Conservation (phyloP, 2,113 vertebrate genomes). For the Pipra filicauda region DNA sequence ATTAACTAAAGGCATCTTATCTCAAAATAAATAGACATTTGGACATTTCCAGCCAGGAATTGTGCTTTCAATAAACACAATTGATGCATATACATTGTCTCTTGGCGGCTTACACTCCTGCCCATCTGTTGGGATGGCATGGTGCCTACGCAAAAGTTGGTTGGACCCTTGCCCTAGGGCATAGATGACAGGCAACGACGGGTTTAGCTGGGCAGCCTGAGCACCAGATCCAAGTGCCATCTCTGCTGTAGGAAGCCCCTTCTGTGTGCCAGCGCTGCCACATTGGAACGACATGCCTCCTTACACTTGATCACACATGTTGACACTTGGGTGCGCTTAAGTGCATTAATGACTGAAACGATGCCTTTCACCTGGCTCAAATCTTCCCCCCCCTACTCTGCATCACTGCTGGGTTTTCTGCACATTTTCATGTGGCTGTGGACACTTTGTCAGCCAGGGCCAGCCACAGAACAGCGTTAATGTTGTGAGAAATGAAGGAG, state of each 20-base stretch:
- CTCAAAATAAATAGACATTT: constrained; percentile 65
- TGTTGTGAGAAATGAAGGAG: background rate
- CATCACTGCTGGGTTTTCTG: background rate
- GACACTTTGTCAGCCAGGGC: background rate
- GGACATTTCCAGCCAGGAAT: constrained; percentile 54
- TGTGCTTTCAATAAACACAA: constrained; percentile 69
- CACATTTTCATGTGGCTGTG: background rate
- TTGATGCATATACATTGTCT: constrained; percentile 72
- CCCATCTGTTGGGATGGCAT: constrained; percentile 81
- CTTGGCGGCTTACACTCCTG: constrained; percentile 67
- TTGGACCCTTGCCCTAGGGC: constrained; percentile 74
- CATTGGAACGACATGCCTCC: constrained; percentile 60
- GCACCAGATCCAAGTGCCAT: constrained; percentile 58
- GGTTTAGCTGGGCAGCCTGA: constrained; percentile 71
- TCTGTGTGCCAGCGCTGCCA: constrained; percentile 28
- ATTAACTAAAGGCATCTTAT: constrained; percentile 72
- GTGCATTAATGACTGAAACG: constrained; percentile 58
- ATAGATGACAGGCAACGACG: constrained; percentile 70
- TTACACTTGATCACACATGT: constrained; percentile 54
- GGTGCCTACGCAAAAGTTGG: constrained; percentile 74
- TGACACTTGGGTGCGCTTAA: constrained; percentile 66
- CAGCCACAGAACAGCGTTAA: background rate
- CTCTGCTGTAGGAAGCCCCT: constrained; percentile 60
- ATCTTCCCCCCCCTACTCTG: background rate
- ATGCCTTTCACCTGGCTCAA: constrained; percentile 61